A percentile compares a stretch with the other conserved stretches of the same genome.
Conservation (phyloP, 2,888 invertebrate species). For the Pterostichus madidus region DNA sequence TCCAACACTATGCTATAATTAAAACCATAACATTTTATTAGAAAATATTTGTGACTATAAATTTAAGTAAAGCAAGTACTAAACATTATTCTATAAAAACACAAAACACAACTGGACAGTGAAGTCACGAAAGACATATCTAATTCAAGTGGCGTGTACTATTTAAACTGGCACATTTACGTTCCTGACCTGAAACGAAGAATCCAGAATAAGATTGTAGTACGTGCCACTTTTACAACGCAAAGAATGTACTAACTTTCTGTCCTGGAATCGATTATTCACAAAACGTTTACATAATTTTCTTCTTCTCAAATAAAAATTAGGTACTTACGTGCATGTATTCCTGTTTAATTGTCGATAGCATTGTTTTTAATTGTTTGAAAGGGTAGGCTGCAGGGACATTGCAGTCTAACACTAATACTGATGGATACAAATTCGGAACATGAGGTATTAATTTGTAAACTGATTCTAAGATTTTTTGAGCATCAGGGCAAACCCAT, state of each 20-base stretch:
- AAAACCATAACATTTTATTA: slow-evolving; percentile 2
- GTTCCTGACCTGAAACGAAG: slow-evolving; percentile 65
- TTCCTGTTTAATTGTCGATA: slow-evolving; percentile 78
- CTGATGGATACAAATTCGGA: slow-evolving; percentile 80
- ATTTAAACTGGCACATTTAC: slow-evolving; percentile 53
- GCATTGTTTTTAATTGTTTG: slow-evolving; percentile 80
- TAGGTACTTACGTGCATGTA: slow-evolving; percentile 78
- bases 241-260: slow-evolving; percentile 62
- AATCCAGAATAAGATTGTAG: slow-evolving; percentile 65
- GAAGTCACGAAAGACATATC: slow-evolving; percentile 61
- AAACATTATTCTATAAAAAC: slow-evolving; percentile 49
- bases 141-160: slow-evolving; percentile 61
- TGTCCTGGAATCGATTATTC: slow-evolving; percentile 61
- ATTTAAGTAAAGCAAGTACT: slow-evolving; percentile 15
- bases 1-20: slow-evolving; percentile 74
- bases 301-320: slow-evolving; percentile 10
- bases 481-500: slow-evolving; percentile 80
- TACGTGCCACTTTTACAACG: slow-evolving; percentile 65
- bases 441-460: slow-evolving; percentile 79
- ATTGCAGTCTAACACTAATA: slow-evolving; percentile 82
- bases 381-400: slow-evolving; percentile 82
- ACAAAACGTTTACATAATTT: slow-evolving; percentile 40
- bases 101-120: slow-evolving; percentile 60
- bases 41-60: neutral
- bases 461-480: slow-evolving; percentile 77